These are phyloP conservation scores for Rallus crepitans DNA, from an alignment of 2,797 vertebrate species.

Conservation along the genomic window DNA sequence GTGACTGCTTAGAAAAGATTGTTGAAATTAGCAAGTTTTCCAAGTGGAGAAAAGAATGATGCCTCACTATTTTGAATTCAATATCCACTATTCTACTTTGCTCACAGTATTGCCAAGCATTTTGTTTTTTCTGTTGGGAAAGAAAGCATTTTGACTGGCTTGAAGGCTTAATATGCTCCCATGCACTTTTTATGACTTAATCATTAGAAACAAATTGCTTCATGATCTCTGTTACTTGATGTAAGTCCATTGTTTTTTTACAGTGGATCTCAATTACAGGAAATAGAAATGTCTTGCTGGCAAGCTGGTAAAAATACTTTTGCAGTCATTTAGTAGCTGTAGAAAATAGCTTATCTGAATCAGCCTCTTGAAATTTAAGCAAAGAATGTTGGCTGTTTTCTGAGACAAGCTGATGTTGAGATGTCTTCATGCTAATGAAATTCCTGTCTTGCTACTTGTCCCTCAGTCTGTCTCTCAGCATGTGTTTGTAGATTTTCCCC, in stretches of 20 bases:
- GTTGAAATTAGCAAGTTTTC: not conserved
- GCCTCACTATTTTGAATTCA: not conserved
- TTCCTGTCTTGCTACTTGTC: not conserved
- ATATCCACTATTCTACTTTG: not conserved
- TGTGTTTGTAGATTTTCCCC: not conserved
- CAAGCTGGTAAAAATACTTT: not conserved
- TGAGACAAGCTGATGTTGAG: not conserved
- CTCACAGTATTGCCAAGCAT: not conserved
- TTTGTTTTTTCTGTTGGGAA: not conserved
- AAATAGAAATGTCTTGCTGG: not conserved
- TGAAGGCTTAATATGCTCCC: not conserved
- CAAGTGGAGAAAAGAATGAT: not conserved
- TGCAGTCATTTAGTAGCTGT: not conserved
- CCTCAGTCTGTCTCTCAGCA: rapidly evolving
- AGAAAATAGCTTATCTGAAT: not conserved
- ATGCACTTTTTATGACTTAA: conserved; percentile 6
- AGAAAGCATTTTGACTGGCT: not conserved
- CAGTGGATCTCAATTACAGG: not conserved
- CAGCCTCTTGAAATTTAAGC: not conserved
- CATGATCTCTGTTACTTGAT: not conserved
- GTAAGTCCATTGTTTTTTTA: not conserved
- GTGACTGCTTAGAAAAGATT: not conserved
- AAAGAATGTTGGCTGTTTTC: not conserved
- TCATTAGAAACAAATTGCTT: not conserved
- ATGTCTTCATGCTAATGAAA: not conserved